Percentiles rank a stretch among this genome's conserved stretches.
Conservation (phyloP, 2,797 vertebrate species). For the Remorina albescens region DNA sequence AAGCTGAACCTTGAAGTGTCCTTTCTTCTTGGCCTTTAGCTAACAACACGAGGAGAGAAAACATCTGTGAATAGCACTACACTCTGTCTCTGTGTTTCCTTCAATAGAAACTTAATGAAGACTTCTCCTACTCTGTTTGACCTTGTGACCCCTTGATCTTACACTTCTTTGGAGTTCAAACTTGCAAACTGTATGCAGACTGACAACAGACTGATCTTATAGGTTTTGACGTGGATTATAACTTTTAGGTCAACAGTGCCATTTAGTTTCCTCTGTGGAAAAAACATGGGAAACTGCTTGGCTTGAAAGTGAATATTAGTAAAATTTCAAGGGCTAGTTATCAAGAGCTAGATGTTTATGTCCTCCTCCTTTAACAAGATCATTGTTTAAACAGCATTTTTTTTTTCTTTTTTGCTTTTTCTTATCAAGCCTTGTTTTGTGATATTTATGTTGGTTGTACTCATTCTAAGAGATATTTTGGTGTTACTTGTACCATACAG, state of each 20-base stretch:
- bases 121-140: conserved; percentile 2
- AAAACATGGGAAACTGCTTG: background rate
- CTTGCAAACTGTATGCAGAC: too few relatives aligned
- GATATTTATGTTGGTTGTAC: background rate
- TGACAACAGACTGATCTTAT: background rate
- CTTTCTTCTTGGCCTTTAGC: background rate
- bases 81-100: background rate
- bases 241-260: background rate
- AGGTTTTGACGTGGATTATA: background rate
- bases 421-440: background rate
- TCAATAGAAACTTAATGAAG: background rate
- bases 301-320: conserved; percentile 7
- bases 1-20: background rate
- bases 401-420: background rate
- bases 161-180: background rate
- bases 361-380: background rate
- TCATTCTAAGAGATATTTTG: background rate
- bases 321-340: conserved; percentile 1
- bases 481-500: background rate
- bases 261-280: background rate
- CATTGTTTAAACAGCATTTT: background rate
- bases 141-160: conserved; percentile 11
- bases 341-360: background rate
- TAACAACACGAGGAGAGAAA: background rate
- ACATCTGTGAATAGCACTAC: background rate